phyloP scores from a whole-genome alignment of 2,888 invertebrate species.

The Tetranychus truncatus region DNA sequence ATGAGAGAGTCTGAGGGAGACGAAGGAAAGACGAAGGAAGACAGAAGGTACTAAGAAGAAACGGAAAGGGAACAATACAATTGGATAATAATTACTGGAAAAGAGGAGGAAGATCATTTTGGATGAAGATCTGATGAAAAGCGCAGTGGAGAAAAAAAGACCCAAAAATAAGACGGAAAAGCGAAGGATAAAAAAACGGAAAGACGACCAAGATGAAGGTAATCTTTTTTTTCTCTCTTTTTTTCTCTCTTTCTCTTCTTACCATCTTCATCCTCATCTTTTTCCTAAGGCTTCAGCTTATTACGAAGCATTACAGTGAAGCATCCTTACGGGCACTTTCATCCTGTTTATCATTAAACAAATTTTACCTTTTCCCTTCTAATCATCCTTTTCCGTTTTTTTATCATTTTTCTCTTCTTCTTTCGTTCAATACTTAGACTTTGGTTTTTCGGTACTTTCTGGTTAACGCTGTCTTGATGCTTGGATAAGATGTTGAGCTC shows the following conservation, averaged over 20 bases:
- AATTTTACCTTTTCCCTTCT: neutral
- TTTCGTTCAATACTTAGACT: neutral
- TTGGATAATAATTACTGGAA: neutral
- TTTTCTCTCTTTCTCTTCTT: too few relatives aligned
- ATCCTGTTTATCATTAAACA: neutral
- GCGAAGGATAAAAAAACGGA: neutral
- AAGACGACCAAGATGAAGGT: neutral
- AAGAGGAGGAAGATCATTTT: neutral
- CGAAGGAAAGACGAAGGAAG: neutral
- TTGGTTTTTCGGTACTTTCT: neutral
- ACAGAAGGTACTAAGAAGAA: slow-evolving; percentile 2
- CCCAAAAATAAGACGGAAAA: neutral
- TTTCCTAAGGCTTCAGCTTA: neutral
- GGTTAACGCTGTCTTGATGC: too few relatives aligned
- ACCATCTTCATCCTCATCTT: too few relatives aligned
- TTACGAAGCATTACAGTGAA: neutral
- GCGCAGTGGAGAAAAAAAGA: neutral
- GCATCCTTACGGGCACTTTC: neutral
- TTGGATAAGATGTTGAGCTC: too few relatives aligned
- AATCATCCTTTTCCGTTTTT: neutral
- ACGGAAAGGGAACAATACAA: neutral
- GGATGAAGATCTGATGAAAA: neutral
- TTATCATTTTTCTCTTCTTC: neutral
- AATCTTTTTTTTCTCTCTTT: too few relatives aligned
- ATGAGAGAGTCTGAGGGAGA: neutral